phyloP scores from a whole-genome alignment of 2,797 vertebrate species.

The Chelidonichthys spinosus region DNA sequence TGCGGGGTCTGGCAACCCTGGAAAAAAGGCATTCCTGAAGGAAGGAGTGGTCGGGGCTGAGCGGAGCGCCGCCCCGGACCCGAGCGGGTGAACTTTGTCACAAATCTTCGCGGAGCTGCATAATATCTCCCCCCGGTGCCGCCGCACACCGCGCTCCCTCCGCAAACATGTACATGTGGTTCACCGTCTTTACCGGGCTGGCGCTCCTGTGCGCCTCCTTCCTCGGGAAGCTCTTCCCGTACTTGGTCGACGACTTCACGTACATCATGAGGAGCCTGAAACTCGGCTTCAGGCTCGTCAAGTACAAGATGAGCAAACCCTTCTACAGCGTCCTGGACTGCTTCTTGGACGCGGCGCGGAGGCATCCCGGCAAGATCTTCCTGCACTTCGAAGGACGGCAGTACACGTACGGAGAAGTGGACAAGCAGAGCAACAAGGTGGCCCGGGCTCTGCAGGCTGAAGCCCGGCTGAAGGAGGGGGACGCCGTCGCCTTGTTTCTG shows the following conservation, averaged over 20 bases:
- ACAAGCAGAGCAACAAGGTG: conserved; percentile 85
- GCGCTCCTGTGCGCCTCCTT: conserved; percentile 52
- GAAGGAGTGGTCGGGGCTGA: conserved; percentile 46
- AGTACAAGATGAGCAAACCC: conserved; percentile 68
- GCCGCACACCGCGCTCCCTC: not conserved
- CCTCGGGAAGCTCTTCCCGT: conserved; percentile 61
- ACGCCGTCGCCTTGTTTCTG: conserved; percentile 86
- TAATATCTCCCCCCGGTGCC: not conserved
- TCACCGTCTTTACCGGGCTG: conserved; percentile 69
- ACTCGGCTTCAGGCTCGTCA: conserved; percentile 43
- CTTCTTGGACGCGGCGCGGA: conserved; percentile 78
- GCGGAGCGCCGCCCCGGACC: conserved; percentile 43
- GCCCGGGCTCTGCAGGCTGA: conserved; percentile 83
- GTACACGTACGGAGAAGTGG: conserved; percentile 83
- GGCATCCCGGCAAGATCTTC: conserved; percentile 80
- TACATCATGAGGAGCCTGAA: conserved; percentile 61
- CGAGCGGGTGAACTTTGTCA: conserved; percentile 72
- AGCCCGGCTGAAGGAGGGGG: conserved; percentile 82
- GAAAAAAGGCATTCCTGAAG: conserved; percentile 17
- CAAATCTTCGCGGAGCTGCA: conserved; percentile 14
- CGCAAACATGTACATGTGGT: conserved; percentile 72
- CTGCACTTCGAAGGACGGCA: conserved; percentile 81
- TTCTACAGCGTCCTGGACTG: conserved; percentile 83
- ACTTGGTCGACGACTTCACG: conserved; percentile 66
- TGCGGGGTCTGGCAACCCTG: conserved; percentile 49